Evolutionary conservation across 2,113 vertebrate genomes (phyloP), one percentile per base, ranked within the genome.

Genomic region (Microtus richardsoni): DNA sequence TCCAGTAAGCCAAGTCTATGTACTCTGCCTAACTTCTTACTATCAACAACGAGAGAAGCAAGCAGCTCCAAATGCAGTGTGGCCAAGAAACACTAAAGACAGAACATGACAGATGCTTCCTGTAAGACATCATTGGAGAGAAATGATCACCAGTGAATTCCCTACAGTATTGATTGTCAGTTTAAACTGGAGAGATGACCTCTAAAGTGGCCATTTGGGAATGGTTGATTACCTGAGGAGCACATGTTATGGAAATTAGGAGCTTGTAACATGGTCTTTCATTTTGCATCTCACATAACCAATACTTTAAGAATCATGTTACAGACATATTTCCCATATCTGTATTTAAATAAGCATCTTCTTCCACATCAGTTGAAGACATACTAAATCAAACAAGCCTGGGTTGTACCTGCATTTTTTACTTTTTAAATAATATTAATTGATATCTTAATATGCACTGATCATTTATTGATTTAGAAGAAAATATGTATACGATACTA

Each of bases 201-300:
- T 24, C 19, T 14, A 47, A 5, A 84, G n/a, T 7, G 13, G 16
- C 0, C 6, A 26, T 49, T 33, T 6, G 1, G 36, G 22, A 64
- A 64, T 4, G 1, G 47, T 3, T 7, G 3, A 52, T 8, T 78
- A 58, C 4, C 1, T 3, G 12, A 60, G 14, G 0, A 3, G 10
- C 41, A 26, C 8, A 1, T 1, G 6, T 16, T 33, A 39, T 52
- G 12, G 2, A 33, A 14, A 44, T 3, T 5, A 3, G 2, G 0
- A 5, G 39, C 14, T 1, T 60, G 36, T 26, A 8, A 17, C 5
- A 19, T 3, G 1, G 44, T 24, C 54, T 33, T 22, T 24, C 4
- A 3, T 33, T 91, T 64, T 70, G 36, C 3, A 10, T 79, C 17
- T 39, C 6, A 39, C 13, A 11, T 30, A 9, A 58, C 0, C n/a